Conservation (phyloP, 2,113 vertebrate genomes). For the Cervus canadensis region DNA sequence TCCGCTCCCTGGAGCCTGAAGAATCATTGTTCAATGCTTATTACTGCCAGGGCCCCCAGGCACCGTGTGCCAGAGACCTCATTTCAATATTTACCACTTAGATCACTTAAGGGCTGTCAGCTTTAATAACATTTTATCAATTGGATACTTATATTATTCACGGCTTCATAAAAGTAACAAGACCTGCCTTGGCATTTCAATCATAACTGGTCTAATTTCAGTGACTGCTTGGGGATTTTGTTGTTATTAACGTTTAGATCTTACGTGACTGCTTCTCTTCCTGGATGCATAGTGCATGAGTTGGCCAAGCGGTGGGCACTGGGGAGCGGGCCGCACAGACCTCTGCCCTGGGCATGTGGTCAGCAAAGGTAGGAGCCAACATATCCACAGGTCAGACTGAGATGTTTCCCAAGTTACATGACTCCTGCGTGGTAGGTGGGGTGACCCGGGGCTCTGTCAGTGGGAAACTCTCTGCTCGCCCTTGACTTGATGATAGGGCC, state of each 20-base stretch:
- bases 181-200: conserved; percentile 81
- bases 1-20: conserved; percentile 73
- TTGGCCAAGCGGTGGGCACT: not conserved
- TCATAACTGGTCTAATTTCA: conserved; percentile 78
- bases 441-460: not conserved
- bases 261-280: conserved; percentile 61
- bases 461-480: not conserved
- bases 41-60: conserved; percentile 79
- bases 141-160: conserved; percentile 90
- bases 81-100: conserved; percentile 92
- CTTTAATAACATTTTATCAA: conserved; percentile 89
- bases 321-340: not conserved
- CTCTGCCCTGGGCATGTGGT: not conserved
- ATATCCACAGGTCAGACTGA: not conserved
- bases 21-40: conserved; percentile 86
- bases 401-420: not conserved
- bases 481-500: not conserved
- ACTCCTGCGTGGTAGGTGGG: too few relatives aligned
- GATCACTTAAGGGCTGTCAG: conserved; percentile 92
- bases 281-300: conserved; percentile 36
- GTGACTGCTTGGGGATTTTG: conserved; percentile 82
- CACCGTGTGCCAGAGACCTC: conserved; percentile 81
- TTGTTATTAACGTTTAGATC: conserved; percentile 81
- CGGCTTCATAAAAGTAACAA: conserved; percentile 86
- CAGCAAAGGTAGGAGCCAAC: not conserved